Conservation (phyloP, 2,888 invertebrate genomes). For the Macrosoma leucophasiata region DNA sequence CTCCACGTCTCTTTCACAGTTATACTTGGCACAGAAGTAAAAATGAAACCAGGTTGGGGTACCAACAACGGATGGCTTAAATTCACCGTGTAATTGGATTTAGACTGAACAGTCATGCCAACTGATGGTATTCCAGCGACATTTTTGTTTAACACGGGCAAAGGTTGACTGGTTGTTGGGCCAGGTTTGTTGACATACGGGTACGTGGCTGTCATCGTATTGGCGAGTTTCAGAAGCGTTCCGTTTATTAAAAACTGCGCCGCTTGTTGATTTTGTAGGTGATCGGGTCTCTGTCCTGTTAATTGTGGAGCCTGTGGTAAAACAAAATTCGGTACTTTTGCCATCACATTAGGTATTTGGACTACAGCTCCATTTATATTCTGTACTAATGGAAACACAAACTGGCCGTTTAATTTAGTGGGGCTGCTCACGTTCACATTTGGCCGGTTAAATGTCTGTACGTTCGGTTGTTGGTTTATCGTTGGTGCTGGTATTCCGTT, state of each 20-base stretch:
- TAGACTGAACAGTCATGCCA: slow-evolving; percentile 67
- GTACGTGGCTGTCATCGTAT: slow-evolving; percentile 51
- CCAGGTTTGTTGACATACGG: slow-evolving; percentile 51
- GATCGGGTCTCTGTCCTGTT: slow-evolving; percentile 53
- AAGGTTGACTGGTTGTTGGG: slow-evolving; percentile 53
- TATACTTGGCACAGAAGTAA: slow-evolving; percentile 73
- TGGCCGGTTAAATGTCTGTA: slow-evolving; percentile 52
- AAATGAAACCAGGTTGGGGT: slow-evolving; percentile 67
- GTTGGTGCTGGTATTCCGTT: slow-evolving; percentile 58
- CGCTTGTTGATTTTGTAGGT: slow-evolving; percentile 59
- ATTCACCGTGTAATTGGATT: slow-evolving; percentile 71
- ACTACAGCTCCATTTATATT: slow-evolving; percentile 76
- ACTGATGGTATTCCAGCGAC: slow-evolving; percentile 60
- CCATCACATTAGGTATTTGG: slow-evolving; percentile 77
- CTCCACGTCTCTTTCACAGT: slow-evolving; percentile 70
- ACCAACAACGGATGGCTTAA: slow-evolving; percentile 66
- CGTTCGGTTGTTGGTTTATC: slow-evolving; percentile 53
- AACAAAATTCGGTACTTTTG: slow-evolving; percentile 73
- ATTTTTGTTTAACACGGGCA: slow-evolving; percentile 63
- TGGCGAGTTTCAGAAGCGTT: slow-evolving; percentile 65
- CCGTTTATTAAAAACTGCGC: slow-evolving; percentile 71
- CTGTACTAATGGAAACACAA: slow-evolving; percentile 77
- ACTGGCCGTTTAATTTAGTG: slow-evolving; percentile 68
- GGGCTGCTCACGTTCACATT: slow-evolving; percentile 66
- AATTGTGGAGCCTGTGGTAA: slow-evolving; percentile 58